Conservation (phyloP, 2,797 vertebrate species). For the Hafferia zeledoni region DNA sequence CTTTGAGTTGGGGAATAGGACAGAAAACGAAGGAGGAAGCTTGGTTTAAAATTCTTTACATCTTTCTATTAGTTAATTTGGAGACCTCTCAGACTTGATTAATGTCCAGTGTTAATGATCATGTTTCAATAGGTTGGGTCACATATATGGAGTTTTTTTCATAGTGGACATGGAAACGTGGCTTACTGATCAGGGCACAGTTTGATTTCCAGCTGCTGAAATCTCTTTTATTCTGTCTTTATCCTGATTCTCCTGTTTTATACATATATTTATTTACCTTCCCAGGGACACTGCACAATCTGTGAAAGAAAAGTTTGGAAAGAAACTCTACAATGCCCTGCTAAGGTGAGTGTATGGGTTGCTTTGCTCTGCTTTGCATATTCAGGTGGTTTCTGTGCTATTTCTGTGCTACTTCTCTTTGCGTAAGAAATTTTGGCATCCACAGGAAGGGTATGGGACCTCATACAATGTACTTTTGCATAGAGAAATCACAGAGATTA, state of each 20-base stretch:
- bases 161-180: background rate
- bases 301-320: constrained; percentile 96
- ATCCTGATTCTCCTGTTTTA: background rate
- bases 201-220: background rate
- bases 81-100: background rate
- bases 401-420: background rate
- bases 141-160: background rate
- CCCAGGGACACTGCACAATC: constrained; percentile 91
- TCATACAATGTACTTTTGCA: background rate
- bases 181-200: background rate
- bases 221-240: background rate
- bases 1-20: background rate
- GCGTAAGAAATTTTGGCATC: background rate
- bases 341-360: constrained; percentile 81
- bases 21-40: background rate
- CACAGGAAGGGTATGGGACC: background rate
- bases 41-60: background rate
- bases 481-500: background rate
- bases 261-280: background rate
- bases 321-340: constrained; percentile 90
- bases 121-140: background rate
- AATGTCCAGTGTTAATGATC: background rate
- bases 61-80: background rate
- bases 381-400: background rate
- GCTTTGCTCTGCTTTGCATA: background rate